A percentile compares a stretch with the other conserved stretches of the same genome.
Evolutionary conservation across 2,888 invertebrate species (phyloP).

Genomic region (Lasioglossum calceatum): DNA sequence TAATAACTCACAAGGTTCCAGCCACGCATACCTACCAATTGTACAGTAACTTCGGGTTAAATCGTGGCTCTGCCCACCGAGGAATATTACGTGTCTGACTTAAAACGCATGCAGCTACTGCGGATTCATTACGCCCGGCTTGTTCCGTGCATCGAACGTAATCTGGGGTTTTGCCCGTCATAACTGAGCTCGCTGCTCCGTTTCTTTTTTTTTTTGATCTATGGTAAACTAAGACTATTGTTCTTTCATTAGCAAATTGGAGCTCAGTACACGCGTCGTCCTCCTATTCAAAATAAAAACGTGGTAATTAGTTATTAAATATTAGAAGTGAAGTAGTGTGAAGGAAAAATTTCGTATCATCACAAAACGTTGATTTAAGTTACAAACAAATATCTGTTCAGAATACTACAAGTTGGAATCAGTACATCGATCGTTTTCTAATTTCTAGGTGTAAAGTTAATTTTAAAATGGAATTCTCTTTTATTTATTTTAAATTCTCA

Average conservation of each 20-base stretch:
- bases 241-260: slow-evolving; percentile 4
- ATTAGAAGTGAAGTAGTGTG: too few species aligned
- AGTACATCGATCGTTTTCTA: neutral
- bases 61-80: slow-evolving; percentile 36
- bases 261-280: neutral
- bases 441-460: neutral
- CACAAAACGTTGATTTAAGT: neutral
- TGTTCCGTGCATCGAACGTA: slow-evolving; percentile 49
- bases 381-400: neutral
- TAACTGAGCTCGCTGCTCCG: neutral
- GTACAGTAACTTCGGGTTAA: slow-evolving; percentile 53
- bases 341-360: neutral
- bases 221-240: neutral
- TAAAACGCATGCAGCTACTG: slow-evolving; percentile 58
- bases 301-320: neutral
- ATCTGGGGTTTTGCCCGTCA: slow-evolving; percentile 19
- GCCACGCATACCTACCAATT: slow-evolving; percentile 47
- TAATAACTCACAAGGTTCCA: slow-evolving; percentile 58
- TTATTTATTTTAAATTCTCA: neutral
- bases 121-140: slow-evolving; percentile 61
- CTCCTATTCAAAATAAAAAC: neutral
- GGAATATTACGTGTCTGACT: slow-evolving; percentile 64
- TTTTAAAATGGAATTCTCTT: neutral
- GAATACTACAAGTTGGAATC: neutral
- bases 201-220: neutral